phyloP scores from a whole-genome alignment of 2,797 vertebrate genomes.

The Alectoris magna region DNA sequence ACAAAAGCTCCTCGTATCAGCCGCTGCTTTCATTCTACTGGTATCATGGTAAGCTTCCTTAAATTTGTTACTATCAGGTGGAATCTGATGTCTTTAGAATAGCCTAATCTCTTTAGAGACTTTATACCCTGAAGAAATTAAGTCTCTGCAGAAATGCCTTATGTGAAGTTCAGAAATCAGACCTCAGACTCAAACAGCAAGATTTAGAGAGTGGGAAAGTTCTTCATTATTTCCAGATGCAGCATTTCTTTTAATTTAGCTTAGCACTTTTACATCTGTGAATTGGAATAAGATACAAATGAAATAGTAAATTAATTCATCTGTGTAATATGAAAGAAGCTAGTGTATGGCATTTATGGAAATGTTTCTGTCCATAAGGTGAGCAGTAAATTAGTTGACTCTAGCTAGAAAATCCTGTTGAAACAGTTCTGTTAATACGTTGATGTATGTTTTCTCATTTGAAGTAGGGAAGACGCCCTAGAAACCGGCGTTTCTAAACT shows the following conservation, averaged over 20 bases:
- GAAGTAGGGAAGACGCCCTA: neutral
- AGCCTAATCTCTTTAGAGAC: neutral
- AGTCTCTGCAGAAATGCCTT: neutral
- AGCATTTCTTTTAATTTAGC: conserved; percentile 7
- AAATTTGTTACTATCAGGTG: neutral
- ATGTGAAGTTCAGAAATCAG: conserved; percentile 16
- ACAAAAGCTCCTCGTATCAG: neutral
- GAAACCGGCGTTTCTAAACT: neutral
- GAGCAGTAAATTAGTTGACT: neutral
- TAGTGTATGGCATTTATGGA: neutral
- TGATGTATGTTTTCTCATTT: neutral
- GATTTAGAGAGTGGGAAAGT: neutral
- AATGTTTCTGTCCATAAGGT: neutral
- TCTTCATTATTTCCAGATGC: conserved; percentile 42
- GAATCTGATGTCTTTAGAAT: neutral
- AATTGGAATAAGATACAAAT: neutral
- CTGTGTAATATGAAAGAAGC: neutral
- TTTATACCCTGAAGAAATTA: neutral
- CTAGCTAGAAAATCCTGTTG: neutral
- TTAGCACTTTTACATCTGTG: neutral
- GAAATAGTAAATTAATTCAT: neutral
- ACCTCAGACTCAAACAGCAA: neutral
- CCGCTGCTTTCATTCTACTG: neutral
- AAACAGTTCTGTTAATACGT: neutral
- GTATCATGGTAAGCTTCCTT: neutral